Base-by-base conservation (phyloP, 2,113 vertebrate species). In the Ptilorrhoa leucosticta region DNA sequence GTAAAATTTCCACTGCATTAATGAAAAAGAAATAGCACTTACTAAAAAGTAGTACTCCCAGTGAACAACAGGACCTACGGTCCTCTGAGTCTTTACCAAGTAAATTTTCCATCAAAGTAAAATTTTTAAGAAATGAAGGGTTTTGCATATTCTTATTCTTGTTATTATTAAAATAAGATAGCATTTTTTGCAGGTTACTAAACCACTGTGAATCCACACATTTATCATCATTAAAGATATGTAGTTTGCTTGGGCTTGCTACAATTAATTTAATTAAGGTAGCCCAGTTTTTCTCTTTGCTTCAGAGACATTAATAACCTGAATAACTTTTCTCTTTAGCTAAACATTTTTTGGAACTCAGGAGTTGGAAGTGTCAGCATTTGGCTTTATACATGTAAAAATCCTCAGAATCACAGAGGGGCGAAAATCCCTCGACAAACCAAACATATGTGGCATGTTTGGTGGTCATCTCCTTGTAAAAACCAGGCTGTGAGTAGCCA, bases 361-460 rank as follows among this genome's bases (percentile, higher is more conserved):
- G 23, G 17, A 40, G 63, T 24, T 92, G 8, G 15, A 68, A 56
- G 31, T 76, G 44, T 35, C 22, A 39, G 6, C 14, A 24, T 92
- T 87, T 76, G 40, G 11, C 15, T 85, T 83, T 76, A 57, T 39
- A 71, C 2, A 3, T 39, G 6, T n/a, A 82, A 66, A 84, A 94
- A 63, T 39, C 13, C 23, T 75, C 9, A 33, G 54, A 93, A 48
- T 10, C 7, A 72, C 72, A 64, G 7, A 3, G 3, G 3, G 8
- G 2, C 5, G 8, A 82, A 26, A 17, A 30, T 5, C 4, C 3
- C 12, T 12, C 0, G 3, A 26, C 6, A 82, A 51, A 56, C 1
- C 30, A 79, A 90, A 78, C 4, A 24, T 31, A 42, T 27, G 10
- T 47, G 8, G 7, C 23, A 56, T n/a, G 11, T 75, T 70, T 75